phyloP scores from a whole-genome alignment of 2,797 vertebrate species.

The Enteromius thamalakanensis region DNA sequence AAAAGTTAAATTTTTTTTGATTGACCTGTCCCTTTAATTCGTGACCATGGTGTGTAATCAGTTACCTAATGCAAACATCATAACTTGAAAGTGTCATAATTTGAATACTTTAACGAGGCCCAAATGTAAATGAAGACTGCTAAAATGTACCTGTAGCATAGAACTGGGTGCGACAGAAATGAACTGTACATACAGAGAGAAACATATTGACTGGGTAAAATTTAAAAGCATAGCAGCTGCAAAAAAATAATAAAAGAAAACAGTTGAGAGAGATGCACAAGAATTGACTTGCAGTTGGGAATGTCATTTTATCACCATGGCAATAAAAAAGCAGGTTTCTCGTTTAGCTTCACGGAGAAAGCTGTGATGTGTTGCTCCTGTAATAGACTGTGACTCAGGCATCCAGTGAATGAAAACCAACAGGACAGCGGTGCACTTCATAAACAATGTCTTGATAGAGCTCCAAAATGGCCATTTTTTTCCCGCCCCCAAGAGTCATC shows the following conservation, averaged over 20 bases:
- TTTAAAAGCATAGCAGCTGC: not conserved
- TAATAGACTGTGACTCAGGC: constrained; percentile 64
- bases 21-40: not conserved
- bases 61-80: not conserved
- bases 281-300: constrained; percentile 14
- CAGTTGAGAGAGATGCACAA: constrained; percentile 15
- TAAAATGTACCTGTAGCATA: not conserved
- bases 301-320: constrained; percentile 42
- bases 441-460: constrained; percentile 55
- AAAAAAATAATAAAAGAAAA: not conserved
- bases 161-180: not conserved
- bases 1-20: not conserved
- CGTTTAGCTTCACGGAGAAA: constrained; percentile 18
- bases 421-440: constrained; percentile 58
- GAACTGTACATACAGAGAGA: not conserved
- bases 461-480: constrained; percentile 2
- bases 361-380: constrained; percentile 66
- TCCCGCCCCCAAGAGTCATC: not conserved
- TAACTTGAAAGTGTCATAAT: not conserved
- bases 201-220: not conserved
- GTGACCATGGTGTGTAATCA: not conserved
- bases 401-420: constrained; percentile 63
- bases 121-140: not conserved
- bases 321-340: constrained; percentile 26
- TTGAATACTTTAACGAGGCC: not conserved